These are phyloP conservation scores for Andrena cerasifolii DNA, from an alignment of 1,140 invertebrate genomes.

Conservation along the genomic window DNA sequence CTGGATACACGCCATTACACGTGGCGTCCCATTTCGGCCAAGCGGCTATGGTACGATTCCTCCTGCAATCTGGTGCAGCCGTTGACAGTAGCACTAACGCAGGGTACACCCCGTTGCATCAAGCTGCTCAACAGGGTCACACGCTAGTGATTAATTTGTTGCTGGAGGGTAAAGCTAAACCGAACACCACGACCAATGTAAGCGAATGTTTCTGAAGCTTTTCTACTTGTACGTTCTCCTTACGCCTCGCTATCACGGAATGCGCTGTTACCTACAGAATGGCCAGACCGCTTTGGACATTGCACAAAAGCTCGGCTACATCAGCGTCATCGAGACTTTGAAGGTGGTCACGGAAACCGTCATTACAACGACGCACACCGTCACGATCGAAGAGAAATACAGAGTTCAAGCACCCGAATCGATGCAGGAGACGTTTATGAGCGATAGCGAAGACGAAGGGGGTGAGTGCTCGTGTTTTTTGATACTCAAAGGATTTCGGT, in stretches of 20 bases:
- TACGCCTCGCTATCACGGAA: background rate
- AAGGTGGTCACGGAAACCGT: conserved; percentile 97
- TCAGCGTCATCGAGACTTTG: conserved; percentile 98
- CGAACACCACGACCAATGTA: conserved; percentile 96
- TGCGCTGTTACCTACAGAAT: conserved; percentile 85
- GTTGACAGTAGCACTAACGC: conserved; percentile 88
- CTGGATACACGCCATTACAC: conserved; percentile 98
- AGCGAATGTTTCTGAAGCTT: conserved; percentile 79
- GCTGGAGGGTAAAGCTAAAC: conserved; percentile 96
- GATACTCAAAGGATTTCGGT: background rate
- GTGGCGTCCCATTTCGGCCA: conserved; percentile 99
- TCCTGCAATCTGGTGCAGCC: conserved; percentile 92
- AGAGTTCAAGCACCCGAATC: conserved; percentile 98
- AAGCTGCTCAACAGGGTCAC: conserved; percentile 99
- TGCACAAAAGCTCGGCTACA: conserved; percentile 97
- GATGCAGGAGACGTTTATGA: conserved; percentile 99
- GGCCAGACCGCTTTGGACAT: conserved; percentile 98
- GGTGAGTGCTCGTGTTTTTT: conserved; percentile 84
- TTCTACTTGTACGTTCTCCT: background rate
- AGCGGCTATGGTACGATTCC: conserved; percentile 95
- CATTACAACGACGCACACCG: conserved; percentile 87
- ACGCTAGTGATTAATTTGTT: conserved; percentile 96
- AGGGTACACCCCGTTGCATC: conserved; percentile 99
- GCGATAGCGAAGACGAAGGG: conserved; percentile 99
- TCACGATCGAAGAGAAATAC: conserved; percentile 95